Evolutionary conservation across 2,888 invertebrate genomes (phyloP), one percentile per base, ranked within the genome.

Genomic region (Eupithecia tripunctaria): DNA sequence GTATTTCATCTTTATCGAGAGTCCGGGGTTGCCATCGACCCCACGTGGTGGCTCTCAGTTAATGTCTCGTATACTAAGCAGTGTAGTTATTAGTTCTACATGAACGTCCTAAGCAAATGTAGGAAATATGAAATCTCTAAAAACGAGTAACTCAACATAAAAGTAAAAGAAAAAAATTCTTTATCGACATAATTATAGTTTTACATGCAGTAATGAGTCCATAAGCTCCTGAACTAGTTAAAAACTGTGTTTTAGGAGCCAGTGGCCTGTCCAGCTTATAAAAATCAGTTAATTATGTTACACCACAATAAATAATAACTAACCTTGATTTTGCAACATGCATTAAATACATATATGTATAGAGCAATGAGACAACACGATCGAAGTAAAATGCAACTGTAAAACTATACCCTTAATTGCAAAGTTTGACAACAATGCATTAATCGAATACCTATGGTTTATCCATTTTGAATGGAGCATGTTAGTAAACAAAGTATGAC

Each of bases 1-100:
- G 82, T 88, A 85, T 86, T 84, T 88, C 84, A 87, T 83, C 78
- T 84, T 88, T 88, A 88, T 88, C 87, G 83, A 80, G 82, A 80
- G 79, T 80, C 78, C 73, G 70, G 79, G 81, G 80, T 79, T 79
- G 81, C 80, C 79, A 85, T 85, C 83, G 82, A 71, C 78, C 82
- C 80, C 84, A 84, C 84, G 85, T 84, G 84, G 80, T 84, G 84
- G 79, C 68, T 67, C 59, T 36, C 74, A 36, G 64, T 64, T 64
- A 64, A 47, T 66, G 47, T 66, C 71, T 76, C 77, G 75, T 74
- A 75, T 77, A 76, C 75, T 78, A 80, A 75, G 74, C 78, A 70
- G 64, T 47, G 67, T 36, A 51, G 51, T 56, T 27, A 56, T 25
- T 43, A 43, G 51, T 51, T 67, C 67, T 63, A 43, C 73, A 63